These are phyloP conservation scores for Genyomyrus donnyi DNA, from an alignment of 2,113 vertebrate genomes.

Conservation along the genomic window DNA sequence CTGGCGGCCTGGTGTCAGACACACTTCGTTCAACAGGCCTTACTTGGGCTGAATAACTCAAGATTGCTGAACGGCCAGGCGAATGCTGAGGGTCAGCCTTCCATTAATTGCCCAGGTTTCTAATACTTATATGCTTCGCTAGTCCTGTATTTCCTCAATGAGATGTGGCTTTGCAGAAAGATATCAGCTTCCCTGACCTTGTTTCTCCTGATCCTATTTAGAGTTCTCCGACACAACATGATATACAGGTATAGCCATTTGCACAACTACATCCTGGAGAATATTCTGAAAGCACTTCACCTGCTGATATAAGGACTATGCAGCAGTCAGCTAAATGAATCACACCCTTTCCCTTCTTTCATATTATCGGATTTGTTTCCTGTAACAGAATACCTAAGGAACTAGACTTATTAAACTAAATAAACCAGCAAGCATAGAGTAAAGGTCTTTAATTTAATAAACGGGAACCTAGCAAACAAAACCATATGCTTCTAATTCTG, in stretches of 20 bases:
- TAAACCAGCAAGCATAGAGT: background rate
- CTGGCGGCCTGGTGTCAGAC: background rate
- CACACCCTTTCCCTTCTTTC: background rate
- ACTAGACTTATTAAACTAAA: background rate
- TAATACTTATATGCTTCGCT: slow-evolving; percentile 43
- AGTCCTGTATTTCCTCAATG: background rate
- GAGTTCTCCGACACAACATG: background rate
- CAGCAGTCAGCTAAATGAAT: background rate
- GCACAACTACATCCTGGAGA: background rate
- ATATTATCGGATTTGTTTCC: background rate
- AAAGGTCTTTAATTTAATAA: background rate
- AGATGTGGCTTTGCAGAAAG: background rate
- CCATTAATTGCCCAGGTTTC: slow-evolving; percentile 61
- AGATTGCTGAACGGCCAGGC: slow-evolving; percentile 9
- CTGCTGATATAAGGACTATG: background rate
- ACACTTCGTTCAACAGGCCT: background rate
- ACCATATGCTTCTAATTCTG: background rate
- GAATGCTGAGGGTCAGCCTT: slow-evolving; percentile 50
- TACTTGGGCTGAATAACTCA: background rate
- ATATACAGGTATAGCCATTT: background rate
- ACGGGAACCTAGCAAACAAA: background rate
- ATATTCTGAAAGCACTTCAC: background rate
- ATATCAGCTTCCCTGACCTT: background rate
- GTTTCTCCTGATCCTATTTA: background rate
- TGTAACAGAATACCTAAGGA: background rate